Base-by-base conservation (phyloP, 1,140 invertebrate genomes). In the Psilanteris sp. region DNA sequence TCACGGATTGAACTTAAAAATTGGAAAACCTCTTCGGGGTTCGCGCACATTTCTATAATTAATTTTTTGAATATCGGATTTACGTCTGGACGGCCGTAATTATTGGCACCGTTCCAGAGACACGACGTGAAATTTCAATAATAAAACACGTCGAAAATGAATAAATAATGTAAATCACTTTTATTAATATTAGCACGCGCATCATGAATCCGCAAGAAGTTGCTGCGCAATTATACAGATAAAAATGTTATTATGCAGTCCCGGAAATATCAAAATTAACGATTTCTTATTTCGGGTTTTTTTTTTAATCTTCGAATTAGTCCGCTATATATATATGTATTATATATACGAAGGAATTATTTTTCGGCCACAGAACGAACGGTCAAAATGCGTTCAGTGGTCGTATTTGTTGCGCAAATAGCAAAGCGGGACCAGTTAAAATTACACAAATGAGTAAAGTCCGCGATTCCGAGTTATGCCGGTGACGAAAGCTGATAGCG, bases 401-500 rank as follows among this genome's bases (percentile, higher is more conserved):
- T 43, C 14, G 27, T 15, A 3, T 5, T 7, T 31, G 9, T 55
- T 20, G 7, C 41, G 6, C 13, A 41, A 55, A 55, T 41, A 29
- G 36, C 6, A n/a, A 8, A 26, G 8, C n/a, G 13, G 16, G 20
- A 27, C 34, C 41, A 13, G 22, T 41, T 41, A 39, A 39, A 55
- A 55, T 55, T 55, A 41, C 36, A 37, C 34, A 55, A 55, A 55
- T 16, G 50, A 55, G 36, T 27, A 41, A 57, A 57, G 52, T 43
- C 43, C 34, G n/a, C 26, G 64, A 70, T 57, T 50, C 64, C 27
- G 27, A 34, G 64, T 48, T 46, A 27, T 43, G 24, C 24, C 34
- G 32, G 18, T 71, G 62, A 76, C 64, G 55, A 54, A 26, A 50
- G 37, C 70, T 37, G 27, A 27, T 50, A 18, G 55, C 50, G 31